Evolutionary conservation across 1,140 invertebrate genomes (phyloP).

Genomic region (Pristionchus pacificus): DNA sequence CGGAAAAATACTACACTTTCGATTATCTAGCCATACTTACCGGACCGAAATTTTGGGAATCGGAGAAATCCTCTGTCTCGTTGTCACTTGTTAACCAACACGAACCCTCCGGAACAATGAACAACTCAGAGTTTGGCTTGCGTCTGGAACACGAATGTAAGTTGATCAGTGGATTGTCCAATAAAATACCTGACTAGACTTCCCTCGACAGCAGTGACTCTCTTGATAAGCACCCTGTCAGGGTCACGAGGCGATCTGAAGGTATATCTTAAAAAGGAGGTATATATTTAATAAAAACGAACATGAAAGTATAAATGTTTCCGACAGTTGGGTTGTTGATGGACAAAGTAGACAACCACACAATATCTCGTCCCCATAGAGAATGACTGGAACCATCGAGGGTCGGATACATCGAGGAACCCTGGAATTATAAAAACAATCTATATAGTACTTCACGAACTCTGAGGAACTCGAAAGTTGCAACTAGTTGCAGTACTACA

Average conservation of each 20-base stretch:
- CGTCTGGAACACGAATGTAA: neutral
- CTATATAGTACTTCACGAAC: neutral
- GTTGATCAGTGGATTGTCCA: neutral
- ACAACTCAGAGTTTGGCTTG: conserved; percentile 13
- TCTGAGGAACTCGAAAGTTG: neutral
- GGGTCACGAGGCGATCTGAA: conserved; percentile 24
- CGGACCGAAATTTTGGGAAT: too few species aligned
- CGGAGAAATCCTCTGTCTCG: neutral
- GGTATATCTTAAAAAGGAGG: too few species aligned
- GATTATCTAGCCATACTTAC: too few species aligned
- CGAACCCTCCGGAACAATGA: neutral
- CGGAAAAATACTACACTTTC: too few species aligned
- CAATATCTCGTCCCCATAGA: conserved; percentile 16
- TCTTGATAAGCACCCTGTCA: conserved; percentile 18
- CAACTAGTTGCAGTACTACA: neutral
- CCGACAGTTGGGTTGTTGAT: conserved; percentile 1
- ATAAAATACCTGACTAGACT: conserved; percentile 2
- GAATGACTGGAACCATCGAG: conserved; percentile 6
- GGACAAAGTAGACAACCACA: conserved; percentile 15
- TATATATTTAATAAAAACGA: conserved; percentile 2
- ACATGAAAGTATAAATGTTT: conserved; percentile 19
- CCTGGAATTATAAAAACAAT: conserved; percentile 5
- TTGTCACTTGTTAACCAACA: conserved; percentile 7
- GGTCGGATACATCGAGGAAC: conserved; percentile 26
- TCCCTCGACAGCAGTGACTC: conserved; percentile 15